Evolutionary conservation across 35 echinoderm and acorn worm genomes (phyloP), one percentile per base, ranked within the genome.

Genomic region (Apostichopus californicus): DNA sequence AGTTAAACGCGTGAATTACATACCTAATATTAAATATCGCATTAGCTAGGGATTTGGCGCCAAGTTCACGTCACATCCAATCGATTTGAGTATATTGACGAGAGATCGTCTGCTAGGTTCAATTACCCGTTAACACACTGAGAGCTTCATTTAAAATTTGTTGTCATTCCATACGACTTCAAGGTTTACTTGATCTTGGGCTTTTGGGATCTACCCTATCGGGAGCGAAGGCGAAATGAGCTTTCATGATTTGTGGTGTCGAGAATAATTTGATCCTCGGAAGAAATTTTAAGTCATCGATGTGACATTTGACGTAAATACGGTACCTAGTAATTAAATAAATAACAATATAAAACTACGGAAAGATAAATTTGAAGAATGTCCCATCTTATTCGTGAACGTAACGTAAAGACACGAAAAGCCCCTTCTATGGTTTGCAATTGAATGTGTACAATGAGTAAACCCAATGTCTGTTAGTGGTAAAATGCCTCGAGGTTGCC

Each of bases 11-110:
- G 64, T 18, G 11, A 68, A 18, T 68, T 68, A 18, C 11, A 9
- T 14, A 68, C 64, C 64, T 4, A 68, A 68, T 68, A 68, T 83
- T 15, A 55, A 15, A 83, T 83, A 83, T 83, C 80, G 55, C 80
- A 56, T 83, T 83, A 83, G 46, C 12, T 83, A 55, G 46, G 46
- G 22, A 46, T 46, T 83, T 55, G 80, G 55, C 80, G 80, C 80
- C 80, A 83, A 54, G 80, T 9, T 83, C 80, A 83, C 55, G 80
- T 83, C 80, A 83, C 46, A 83, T 53, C 55, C 80, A 55, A 83
- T 83, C 80, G 52, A 56, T 56, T 53, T 83, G 8, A 55, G 12
- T 8, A 54, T 83, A 10, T 10, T 34, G 53, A 83, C 34, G 46
- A 83, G 80, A 34, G 55, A 83, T 15, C 80, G 80, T 83, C n/a